Conservation (phyloP, 2,888 invertebrate species). For the Tethea ocularis region DNA sequence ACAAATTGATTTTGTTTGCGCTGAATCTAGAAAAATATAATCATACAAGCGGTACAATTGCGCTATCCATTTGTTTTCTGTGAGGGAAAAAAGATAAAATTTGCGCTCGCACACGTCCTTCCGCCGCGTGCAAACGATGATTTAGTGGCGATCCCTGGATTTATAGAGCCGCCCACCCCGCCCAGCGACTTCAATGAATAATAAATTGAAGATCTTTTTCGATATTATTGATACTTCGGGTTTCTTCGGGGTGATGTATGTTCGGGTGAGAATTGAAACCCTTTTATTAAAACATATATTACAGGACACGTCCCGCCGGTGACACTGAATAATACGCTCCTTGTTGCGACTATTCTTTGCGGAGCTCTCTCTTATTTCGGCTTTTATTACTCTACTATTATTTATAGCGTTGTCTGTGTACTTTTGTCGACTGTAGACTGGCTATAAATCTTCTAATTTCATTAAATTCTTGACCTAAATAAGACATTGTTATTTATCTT, state of each 20-base stretch:
- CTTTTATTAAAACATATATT: slow-evolving; percentile 84
- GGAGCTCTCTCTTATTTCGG: slow-evolving; percentile 68
- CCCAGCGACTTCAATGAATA: slow-evolving; percentile 77
- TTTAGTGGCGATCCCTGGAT: slow-evolving; percentile 75
- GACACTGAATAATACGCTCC: slow-evolving; percentile 81
- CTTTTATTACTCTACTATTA: slow-evolving; percentile 74
- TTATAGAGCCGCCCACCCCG: slow-evolving; percentile 67
- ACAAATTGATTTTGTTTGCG: slow-evolving; percentile 7
- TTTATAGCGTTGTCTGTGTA: slow-evolving; percentile 62
- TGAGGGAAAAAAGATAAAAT: slow-evolving; percentile 61
- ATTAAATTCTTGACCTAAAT: slow-evolving; percentile 25
- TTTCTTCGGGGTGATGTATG: slow-evolving; percentile 72
- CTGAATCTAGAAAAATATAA: slow-evolving; percentile 23
- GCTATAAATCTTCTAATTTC: slow-evolving; percentile 45
- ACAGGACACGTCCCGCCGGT: slow-evolving; percentile 72
- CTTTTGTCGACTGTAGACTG: slow-evolving; percentile 39
- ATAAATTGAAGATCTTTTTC: slow-evolving; percentile 79
- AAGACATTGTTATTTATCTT: slow-evolving; percentile 29
- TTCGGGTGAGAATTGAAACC: slow-evolving; percentile 78
- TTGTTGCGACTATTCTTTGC: slow-evolving; percentile 75
- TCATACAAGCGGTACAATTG: slow-evolving; percentile 30
- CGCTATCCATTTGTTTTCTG: slow-evolving; percentile 57
- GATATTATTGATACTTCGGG: slow-evolving; percentile 79
- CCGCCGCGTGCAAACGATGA: slow-evolving; percentile 68
- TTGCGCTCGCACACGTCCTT: slow-evolving; percentile 60